Evolutionary conservation across 1,140 invertebrate genomes (phyloP).

Genomic region (Adelges cooleyi): DNA sequence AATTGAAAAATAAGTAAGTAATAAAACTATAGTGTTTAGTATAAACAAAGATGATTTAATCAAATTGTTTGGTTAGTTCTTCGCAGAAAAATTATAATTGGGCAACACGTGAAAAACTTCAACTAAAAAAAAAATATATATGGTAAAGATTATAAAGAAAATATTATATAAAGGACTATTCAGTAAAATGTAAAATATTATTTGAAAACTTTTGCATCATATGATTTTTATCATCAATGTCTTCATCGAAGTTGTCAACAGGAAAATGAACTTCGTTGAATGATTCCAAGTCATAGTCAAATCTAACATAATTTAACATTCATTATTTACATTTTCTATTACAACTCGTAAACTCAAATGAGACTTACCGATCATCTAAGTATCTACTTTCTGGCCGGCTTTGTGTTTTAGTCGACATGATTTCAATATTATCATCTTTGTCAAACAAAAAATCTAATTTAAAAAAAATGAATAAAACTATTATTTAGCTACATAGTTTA

Average conservation of each 20-base stretch:
- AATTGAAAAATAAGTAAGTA: too few species aligned
- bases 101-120: too few species aligned
- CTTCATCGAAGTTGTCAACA: not conserved
- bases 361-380: conserved; percentile 3
- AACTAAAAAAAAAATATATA: too few species aligned
- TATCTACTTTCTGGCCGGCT: conserved; percentile 41
- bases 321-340: too few species aligned
- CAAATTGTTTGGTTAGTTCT: too few species aligned
- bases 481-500: not conserved
- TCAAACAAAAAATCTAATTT: conserved; percentile 38
- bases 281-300: not conserved
- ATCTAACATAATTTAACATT: not conserved
- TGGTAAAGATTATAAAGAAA: too few species aligned
- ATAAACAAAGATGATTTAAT: too few species aligned
- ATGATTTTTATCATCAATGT: not conserved
- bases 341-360: too few species aligned
- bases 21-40: too few species aligned
- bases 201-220: conserved; percentile 4
- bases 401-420: conserved; percentile 39
- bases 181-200: conserved; percentile 20
- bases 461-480: not conserved
- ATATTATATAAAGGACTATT: too few species aligned
- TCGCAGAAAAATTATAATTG: too few species aligned
- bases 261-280: not conserved
- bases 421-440: conserved; percentile 40